phyloP scores from a whole-genome alignment of 2,888 invertebrate species.

The Aelia acuminata region DNA sequence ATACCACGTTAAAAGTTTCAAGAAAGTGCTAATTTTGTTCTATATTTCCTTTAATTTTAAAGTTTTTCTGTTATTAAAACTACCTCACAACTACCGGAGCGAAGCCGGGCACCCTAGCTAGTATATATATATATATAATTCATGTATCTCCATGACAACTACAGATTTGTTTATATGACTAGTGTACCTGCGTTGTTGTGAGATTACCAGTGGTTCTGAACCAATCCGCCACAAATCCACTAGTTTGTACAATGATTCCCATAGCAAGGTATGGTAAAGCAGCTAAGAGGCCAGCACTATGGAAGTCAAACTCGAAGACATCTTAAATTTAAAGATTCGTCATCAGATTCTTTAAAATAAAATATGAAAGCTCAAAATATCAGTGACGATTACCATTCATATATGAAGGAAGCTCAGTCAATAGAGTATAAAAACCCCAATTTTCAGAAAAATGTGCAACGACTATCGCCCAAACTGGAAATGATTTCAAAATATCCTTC shows the following conservation, averaged over 20 bases:
- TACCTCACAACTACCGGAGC: too few relatives aligned
- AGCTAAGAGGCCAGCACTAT: conserved; percentile 71
- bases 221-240: conserved; percentile 72
- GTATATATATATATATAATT: too few relatives aligned
- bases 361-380: not conserved
- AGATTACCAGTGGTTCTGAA: conserved; percentile 68
- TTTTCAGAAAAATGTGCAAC: conserved; percentile 70
- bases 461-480: conserved; percentile 69
- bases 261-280: conserved; percentile 73
- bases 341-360: not conserved
- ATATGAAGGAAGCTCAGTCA: conserved; percentile 70
- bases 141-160: too few relatives aligned
- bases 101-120: too few relatives aligned
- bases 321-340: conserved; percentile 63
- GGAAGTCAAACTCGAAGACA: conserved; percentile 67
- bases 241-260: conserved; percentile 71
- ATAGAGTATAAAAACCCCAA: conserved; percentile 71
- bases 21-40: too few relatives aligned
- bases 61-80: too few relatives aligned
- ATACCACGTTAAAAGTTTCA: too few relatives aligned
- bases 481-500: conserved; percentile 68
- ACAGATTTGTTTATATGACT: too few relatives aligned
- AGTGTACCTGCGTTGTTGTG: conserved; percentile 69
- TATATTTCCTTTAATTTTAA: too few relatives aligned
- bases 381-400: conserved; percentile 68